Evolutionary conservation across 30 jellyfish, hydroid and myxozoan species (phyloP), one percentile per base, ranked within the genome.

Genomic region (Aurelia aurita): DNA sequence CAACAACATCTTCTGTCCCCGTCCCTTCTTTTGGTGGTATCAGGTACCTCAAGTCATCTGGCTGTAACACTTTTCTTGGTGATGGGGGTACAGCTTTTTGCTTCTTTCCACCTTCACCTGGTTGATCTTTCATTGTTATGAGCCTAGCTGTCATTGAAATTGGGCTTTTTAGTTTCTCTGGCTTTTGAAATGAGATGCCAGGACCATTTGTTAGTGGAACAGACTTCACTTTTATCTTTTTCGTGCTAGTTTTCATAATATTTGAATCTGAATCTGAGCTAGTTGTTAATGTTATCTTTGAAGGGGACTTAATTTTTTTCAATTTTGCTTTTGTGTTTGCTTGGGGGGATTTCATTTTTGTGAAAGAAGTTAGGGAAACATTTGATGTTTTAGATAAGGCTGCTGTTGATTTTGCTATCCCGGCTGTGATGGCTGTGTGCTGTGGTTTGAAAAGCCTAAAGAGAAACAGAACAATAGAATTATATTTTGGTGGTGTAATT

Each of bases 31-130:
- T 39, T 18, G 69, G 19, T 21, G 68, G 19, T 3, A 71, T 71
- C 21, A 5, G 27, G 54, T 43, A 20, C 25, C 84, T 71, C 68
- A 71, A 59, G 46, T 71, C 84, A 71, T 71, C 58, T 16, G 71
- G 26, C 16, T 25, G 23, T 23, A 71, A 19, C 51, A 39, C 15
- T 71, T 21, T 20, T 43, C 51, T 71, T n/a, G 84, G 69, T n/a
- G 84, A 44, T 21, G 54, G 27, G 14, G 25, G 25, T 6, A 8
- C 51, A 39, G 15, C 51, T 39, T 6, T 39, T 35, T 35, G 47
- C 47, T 35, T 35, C 13, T 39, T 39, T 4, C 51, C 51, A 39
- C 14, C 9, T 39, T 39, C 51, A 39, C 16, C 16, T 39, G 12
- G 51, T 39, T 14, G 51, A 8, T 39, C 51, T 9, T 39, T 39